phyloP scores from a whole-genome alignment of 2,888 invertebrate species.

The Lathronympha strigana region DNA sequence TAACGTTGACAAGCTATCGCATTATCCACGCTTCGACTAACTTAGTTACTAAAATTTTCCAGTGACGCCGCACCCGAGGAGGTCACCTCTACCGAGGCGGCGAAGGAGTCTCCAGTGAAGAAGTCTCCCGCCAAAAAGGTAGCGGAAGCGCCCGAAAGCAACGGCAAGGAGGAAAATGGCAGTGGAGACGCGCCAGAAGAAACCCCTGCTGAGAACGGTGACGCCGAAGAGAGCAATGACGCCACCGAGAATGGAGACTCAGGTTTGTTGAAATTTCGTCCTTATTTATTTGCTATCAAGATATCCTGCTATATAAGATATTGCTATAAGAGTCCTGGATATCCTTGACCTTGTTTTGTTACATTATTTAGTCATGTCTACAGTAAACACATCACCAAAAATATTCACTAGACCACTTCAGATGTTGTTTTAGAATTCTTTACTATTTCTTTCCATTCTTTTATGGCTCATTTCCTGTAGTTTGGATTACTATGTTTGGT shows the following conservation, averaged over 20 bases:
- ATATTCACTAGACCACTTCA: neutral
- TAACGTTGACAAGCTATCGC: neutral
- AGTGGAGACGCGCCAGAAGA: conserved; percentile 70
- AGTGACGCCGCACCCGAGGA: conserved; percentile 78
- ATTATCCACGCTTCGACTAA: conserved; percentile 15
- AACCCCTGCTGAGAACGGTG: conserved; percentile 71
- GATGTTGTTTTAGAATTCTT: neutral
- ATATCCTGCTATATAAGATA: too few relatives aligned
- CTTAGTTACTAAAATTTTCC: conserved; percentile 52
- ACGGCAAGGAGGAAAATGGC: conserved; percentile 78
- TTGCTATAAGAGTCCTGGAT: conserved; percentile 1
- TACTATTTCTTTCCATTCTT: neutral
- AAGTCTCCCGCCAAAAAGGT: conserved; percentile 81
- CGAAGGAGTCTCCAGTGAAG: conserved; percentile 79
- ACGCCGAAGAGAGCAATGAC: conserved; percentile 77
- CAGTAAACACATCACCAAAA: neutral
- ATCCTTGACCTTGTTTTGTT: neutral
- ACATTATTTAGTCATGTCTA: neutral
- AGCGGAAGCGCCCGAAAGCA: conserved; percentile 74
- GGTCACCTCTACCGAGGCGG: conserved; percentile 75
- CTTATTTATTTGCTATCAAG: neutral
- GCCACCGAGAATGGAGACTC: conserved; percentile 78
- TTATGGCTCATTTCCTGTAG: neutral
- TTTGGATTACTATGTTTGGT: conserved; percentile 1
- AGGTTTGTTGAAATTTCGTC: conserved; percentile 54